Evolutionary conservation across 2,113 vertebrate genomes (phyloP).

Genomic region (Orthonyx spaldingii): DNA sequence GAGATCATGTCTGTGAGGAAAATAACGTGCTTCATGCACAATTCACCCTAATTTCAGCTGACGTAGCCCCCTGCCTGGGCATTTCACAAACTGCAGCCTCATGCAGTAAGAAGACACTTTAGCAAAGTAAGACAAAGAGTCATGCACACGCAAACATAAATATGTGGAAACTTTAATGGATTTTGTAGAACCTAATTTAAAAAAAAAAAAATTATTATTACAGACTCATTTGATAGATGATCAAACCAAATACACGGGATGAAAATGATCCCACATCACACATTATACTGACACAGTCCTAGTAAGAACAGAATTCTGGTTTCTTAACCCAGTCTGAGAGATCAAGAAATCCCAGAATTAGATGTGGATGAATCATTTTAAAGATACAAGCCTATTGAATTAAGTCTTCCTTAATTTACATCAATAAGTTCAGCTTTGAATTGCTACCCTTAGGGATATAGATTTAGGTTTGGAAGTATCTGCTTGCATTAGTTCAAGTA

Average conservation of each 20-base stretch:
- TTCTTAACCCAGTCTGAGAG: not conserved
- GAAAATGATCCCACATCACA: not conserved
- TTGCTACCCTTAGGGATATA: not conserved
- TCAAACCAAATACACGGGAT: not conserved
- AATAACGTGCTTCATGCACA: rapidly evolving
- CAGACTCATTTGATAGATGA: not conserved
- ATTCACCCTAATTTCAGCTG: not conserved
- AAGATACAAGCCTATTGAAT: not conserved
- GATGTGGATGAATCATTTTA: not conserved
- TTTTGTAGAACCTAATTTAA: not conserved
- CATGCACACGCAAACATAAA: not conserved
- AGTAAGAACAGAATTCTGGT: not conserved
- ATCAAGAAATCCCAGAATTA: not conserved
- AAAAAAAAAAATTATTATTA: not conserved
- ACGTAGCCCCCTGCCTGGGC: rapidly evolving
- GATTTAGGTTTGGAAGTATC: not conserved
- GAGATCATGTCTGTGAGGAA: not conserved
- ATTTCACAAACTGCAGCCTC: not conserved
- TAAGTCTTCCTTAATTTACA: not conserved
- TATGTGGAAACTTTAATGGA: not conserved
- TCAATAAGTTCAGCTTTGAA: not conserved
- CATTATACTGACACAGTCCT: not conserved
- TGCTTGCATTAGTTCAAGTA: not conserved
- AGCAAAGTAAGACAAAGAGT: not conserved
- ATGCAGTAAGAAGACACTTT: not conserved